A percentile compares a stretch with the other conserved stretches of the same genome.
Evolutionary conservation across 1,140 invertebrate genomes (phyloP).

Genomic region (Chironomus tepperi): DNA sequence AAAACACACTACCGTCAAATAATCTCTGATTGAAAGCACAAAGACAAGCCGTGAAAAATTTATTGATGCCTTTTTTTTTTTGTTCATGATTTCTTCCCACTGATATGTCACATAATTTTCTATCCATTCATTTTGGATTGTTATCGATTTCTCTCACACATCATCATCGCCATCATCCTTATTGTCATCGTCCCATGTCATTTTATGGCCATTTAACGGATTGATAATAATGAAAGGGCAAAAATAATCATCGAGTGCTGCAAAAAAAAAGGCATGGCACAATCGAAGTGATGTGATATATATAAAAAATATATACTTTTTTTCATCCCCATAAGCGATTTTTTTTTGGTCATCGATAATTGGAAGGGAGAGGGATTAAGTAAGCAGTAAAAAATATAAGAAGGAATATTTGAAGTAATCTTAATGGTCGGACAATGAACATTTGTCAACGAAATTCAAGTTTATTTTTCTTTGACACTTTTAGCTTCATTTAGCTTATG

Average conservation of each 20-base stretch:
- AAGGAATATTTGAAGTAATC: not conserved
- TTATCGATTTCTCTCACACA: conserved; percentile 7
- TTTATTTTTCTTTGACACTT: not conserved
- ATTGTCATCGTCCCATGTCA: not conserved
- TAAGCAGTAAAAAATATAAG: not conserved
- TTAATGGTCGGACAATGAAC: not conserved
- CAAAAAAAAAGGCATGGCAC: not conserved
- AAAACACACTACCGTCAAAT: too few species aligned
- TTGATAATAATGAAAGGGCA: conserved; percentile 2
- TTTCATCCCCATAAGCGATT: not conserved
- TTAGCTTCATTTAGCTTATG: not conserved
- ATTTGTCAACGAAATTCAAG: not conserved
- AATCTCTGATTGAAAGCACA: too few species aligned
- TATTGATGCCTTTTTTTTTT: not conserved
- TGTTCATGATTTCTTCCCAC: not conserved
- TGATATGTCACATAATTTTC: not conserved
- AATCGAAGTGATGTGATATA: too few species aligned
- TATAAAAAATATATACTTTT: too few species aligned
- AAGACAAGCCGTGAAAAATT: not conserved
- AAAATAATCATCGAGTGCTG: not conserved
- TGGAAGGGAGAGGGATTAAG: not conserved
- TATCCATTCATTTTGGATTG: not conserved
- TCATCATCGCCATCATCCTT: not conserved
- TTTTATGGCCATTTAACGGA: conserved; percentile 13
- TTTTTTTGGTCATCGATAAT: not conserved